Conservation (phyloP, 2,113 vertebrate species). For the Hypomesus transpacificus region DNA sequence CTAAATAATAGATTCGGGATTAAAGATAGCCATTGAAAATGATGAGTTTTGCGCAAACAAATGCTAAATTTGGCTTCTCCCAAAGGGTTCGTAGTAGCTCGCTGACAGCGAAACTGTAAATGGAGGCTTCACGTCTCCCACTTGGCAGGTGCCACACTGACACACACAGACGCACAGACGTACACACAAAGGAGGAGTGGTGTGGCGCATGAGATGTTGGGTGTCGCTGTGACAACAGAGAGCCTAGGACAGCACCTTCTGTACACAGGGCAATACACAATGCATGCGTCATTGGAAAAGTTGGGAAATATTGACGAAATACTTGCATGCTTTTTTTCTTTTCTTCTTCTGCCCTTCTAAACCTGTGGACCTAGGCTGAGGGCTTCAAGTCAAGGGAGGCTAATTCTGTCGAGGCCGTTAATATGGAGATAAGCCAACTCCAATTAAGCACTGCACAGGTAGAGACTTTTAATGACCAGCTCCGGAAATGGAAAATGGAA, state of each 20-base stretch:
- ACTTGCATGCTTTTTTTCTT: background rate
- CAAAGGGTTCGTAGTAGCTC: slow-evolving; percentile 24
- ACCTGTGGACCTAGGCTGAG: background rate
- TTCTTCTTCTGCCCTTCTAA: background rate
- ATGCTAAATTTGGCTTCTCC: slow-evolving; percentile 28
- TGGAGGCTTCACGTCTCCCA: slow-evolving; percentile 30
- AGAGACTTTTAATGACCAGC: slow-evolving; percentile 23
- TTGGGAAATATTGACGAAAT: too few species aligned
- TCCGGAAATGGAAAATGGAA: slow-evolving; percentile 32
- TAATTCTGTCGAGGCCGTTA: slow-evolving; percentile 25
- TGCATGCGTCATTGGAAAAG: too few species aligned
- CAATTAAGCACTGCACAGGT: slow-evolving; percentile 36
- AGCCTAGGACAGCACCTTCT: background rate
- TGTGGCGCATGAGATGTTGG: background rate
- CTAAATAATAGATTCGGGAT: slow-evolving; percentile 61
- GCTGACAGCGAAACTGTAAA: slow-evolving; percentile 29
- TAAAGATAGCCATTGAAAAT: slow-evolving; percentile 45
- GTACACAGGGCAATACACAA: too few species aligned
- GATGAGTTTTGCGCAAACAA: slow-evolving; percentile 47
- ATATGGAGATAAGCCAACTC: slow-evolving; percentile 43
- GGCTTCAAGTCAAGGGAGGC: slow-evolving; percentile 7
- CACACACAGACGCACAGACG: background rate
- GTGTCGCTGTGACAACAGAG: background rate
- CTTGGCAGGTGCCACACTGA: background rate
- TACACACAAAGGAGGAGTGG: background rate